phyloP scores from a whole-genome alignment of 2,113 vertebrate species.

The Callipepla squamata region DNA sequence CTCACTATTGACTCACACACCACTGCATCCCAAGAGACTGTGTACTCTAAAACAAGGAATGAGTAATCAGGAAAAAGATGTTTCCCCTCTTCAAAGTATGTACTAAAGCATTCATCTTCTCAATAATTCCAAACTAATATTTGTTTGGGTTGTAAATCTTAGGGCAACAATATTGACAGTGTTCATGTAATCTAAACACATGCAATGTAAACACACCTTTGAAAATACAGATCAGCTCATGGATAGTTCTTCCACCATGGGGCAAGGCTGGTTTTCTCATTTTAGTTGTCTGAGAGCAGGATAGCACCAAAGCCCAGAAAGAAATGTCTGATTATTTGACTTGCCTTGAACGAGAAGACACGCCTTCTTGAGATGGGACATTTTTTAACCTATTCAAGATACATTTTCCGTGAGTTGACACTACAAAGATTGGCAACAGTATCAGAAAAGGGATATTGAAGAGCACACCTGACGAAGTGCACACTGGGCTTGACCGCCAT shows the following conservation, averaged over 20 bases:
- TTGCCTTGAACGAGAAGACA: not conserved
- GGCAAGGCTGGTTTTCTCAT: not conserved
- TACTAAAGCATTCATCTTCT: conserved; percentile 41
- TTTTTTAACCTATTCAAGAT: not conserved
- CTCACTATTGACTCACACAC: conserved; percentile 51
- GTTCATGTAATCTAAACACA: not conserved
- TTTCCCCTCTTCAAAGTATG: conserved; percentile 68
- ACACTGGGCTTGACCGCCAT: conserved; percentile 39
- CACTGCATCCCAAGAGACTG: conserved; percentile 1
- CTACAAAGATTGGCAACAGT: not conserved
- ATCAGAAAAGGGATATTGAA: not conserved
- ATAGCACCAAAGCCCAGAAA: not conserved
- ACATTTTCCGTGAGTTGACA: not conserved
- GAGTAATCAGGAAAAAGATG: conserved; percentile 74
- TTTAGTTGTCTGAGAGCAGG: not conserved
- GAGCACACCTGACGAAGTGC: not conserved
- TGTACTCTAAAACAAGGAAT: conserved; percentile 5
- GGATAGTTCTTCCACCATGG: not conserved
- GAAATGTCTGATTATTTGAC: not conserved
- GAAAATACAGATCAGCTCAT: not conserved
- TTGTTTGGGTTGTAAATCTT: conserved; percentile 23
- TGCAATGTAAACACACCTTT: not conserved
- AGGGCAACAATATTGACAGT: not conserved
- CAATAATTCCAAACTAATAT: not conserved
- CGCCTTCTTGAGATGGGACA: not conserved